Base-by-base conservation (phyloP, 37 sponge, comb jelly and placozoan genomes). In the Halichondria panicea region DNA sequence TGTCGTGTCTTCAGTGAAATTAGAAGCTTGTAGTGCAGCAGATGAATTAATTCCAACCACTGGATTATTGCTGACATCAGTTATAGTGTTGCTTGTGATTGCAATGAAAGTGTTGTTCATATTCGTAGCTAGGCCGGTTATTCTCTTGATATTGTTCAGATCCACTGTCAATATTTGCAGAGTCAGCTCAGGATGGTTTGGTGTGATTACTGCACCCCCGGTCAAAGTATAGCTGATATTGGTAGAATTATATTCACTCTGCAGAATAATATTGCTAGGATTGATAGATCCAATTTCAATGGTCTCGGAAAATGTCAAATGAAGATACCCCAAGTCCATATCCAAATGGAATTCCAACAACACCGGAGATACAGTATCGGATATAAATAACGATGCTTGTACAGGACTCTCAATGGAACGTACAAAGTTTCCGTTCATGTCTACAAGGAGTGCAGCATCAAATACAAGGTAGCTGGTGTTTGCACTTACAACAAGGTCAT, bases 301-400 rank as follows among this genome's bases (percentile, higher is more conserved):
- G 19, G 96, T 91, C 64, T 95, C 96, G 66, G 75, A 85, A 63
- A 95, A 95, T 5, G 75, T 87, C 40, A 95, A 56, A 32, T 85
- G 63, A 12, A 95, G 57, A 7, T 83, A 33, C 25, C 96, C 96
- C 6, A 28, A 21, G 40, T 91, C 70, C 86, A 95, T 85, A 69
- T 95, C 92, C 27, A 95, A 74, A 31, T 85, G 76, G 62, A 70
- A 91, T 4, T 53, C 73, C 31, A 57, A 38, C 43, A 95, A 52
- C 37, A 62, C 78, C 36, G 96, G 96, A 1, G 55, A 21, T 9
- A 91, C 92, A 13, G 33, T 19, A 46, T 95, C 96, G n/a, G 62
- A 60, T 22, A 43, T 56, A 43, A 88, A 95, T 42, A 41, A 1
- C 25, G 11, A 2, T 25, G 81, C 78, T 70, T 76, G 83, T 3